Evolutionary conservation across 2,888 invertebrate species (phyloP).

Genomic region (Drosophila multiciliata): DNA sequence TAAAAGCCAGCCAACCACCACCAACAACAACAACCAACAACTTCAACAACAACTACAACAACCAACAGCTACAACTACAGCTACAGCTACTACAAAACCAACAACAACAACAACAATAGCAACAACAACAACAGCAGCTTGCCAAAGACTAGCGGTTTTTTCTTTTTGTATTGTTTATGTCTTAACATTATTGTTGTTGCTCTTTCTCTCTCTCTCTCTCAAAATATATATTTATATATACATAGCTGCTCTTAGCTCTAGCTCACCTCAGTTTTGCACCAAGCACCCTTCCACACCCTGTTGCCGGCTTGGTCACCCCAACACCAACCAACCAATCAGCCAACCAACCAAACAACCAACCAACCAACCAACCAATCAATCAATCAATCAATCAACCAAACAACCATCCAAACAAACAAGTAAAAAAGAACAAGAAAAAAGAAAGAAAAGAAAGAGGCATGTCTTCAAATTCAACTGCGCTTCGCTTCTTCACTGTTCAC

Average conservation of each 20-base stretch:
- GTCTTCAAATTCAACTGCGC: conserved; percentile 40
- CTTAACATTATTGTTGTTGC: conserved; percentile 33
- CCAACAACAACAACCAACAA: conserved; percentile 31
- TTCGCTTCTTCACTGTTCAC: conserved; percentile 33
- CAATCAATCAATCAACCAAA: conserved; percentile 2
- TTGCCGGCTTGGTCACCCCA: conserved; percentile 19
- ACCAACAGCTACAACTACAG: conserved; percentile 27
- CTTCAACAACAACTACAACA: conserved; percentile 23
- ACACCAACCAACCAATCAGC: conserved; percentile 10
- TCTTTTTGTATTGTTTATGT: conserved; percentile 16
- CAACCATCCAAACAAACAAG: conserved; percentile 12
- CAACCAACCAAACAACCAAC: not conserved
- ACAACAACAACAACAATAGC: conserved; percentile 16
- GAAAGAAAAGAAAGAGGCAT: conserved; percentile 11
- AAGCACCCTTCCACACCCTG: conserved; percentile 13
- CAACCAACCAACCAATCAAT: not conserved
- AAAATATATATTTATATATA: conserved; percentile 7
- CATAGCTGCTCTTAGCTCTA: conserved; percentile 17
- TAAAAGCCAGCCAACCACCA: conserved; percentile 58
- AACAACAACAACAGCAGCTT: conserved; percentile 21
- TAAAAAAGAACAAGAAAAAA: not conserved
- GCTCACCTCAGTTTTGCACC: conserved; percentile 39
- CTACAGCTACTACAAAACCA: conserved; percentile 23
- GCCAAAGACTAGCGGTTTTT: conserved; percentile 25
- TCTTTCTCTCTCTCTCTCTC: conserved; percentile 5